Evolutionary conservation across 2,113 vertebrate species (phyloP), one percentile per base, ranked within the genome.

Genomic region (Lynx canadensis): DNA sequence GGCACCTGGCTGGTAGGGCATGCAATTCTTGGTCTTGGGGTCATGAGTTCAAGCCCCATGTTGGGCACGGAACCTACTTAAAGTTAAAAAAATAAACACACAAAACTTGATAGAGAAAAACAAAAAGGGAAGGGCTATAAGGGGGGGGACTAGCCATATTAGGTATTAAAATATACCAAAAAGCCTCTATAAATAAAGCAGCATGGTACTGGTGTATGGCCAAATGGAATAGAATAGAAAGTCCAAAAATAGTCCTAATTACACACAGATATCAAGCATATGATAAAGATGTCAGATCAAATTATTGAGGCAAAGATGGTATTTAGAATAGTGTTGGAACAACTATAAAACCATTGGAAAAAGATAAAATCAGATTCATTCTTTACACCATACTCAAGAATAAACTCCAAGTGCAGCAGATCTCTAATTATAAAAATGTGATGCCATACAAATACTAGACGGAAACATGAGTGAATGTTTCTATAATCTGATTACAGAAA

Each of bases 401-500:
- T 55, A 92, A 94, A 95, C 36, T 94, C 38, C 23, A 97, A 85
- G 80, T 85, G 57, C 25, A 94, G 66, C n/a, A 88, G 31, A 71
- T 12, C 33, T 85, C 27, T 95, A 95, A 94, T 95, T 96, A 87
- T 38, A 85, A 96, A 97, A 73, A 84, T 71, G 31, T 45, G 21
- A 65, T 18, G 16, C 71, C 90, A 74, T 19, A 93, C 3, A 93
- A 76, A 74, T 38, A 71, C 36, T 57, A 89, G n/a, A 84, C 95
- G 41, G 83, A 95, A 93, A 97, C 16, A 88, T 27, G 38, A 4
- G 16, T 84, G 16, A 95, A 73, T 79, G 55, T 36, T 36, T 94
- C 63, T 48, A 83, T 23, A 50, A 94, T 13, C n/a, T 95, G 16
- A 11, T 7, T 85, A 80, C 0, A 88, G 0, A 89, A 78, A 87